These are phyloP conservation scores for Pseudomyrmex cubaensis DNA, from an alignment of 1,140 invertebrate species.

Conservation along the genomic window DNA sequence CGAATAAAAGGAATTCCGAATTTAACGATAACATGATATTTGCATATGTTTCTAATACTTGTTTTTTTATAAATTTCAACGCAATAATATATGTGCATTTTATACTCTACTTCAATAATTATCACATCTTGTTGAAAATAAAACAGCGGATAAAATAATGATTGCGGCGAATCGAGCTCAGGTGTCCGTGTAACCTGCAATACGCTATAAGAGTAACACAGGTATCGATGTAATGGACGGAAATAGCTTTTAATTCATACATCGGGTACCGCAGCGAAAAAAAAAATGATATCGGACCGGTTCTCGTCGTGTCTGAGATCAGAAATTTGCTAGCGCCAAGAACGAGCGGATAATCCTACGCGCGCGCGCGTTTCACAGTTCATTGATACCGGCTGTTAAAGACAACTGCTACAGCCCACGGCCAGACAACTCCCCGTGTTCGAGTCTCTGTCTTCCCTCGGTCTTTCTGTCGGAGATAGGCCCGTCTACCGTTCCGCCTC, in stretches of 20 bases:
- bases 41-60: too few relatives aligned
- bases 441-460: conserved; percentile 28
- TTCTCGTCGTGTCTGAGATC: background rate
- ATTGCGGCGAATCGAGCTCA: background rate
- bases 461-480: background rate
- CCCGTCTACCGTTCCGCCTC: conserved; percentile 25
- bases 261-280: too few relatives aligned
- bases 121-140: background rate
- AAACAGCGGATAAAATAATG: background rate
- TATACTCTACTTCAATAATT: background rate
- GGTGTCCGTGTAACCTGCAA: background rate
- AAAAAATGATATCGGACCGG: background rate
- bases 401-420: conserved; percentile 65
- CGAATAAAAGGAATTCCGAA: background rate
- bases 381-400: conserved; percentile 75
- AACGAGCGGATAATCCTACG: conserved; percentile 73
- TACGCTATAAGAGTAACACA: background rate
- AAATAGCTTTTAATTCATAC: background rate
- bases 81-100: background rate
- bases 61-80: background rate
- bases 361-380: conserved; percentile 77
- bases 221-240: background rate
- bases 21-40: too few relatives aligned
- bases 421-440: conserved; percentile 38
- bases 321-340: conserved; percentile 40